Evolutionary conservation across 2,113 vertebrate species (phyloP), one percentile per base, ranked within the genome.

Genomic region (Oenanthe melanoleuca): DNA sequence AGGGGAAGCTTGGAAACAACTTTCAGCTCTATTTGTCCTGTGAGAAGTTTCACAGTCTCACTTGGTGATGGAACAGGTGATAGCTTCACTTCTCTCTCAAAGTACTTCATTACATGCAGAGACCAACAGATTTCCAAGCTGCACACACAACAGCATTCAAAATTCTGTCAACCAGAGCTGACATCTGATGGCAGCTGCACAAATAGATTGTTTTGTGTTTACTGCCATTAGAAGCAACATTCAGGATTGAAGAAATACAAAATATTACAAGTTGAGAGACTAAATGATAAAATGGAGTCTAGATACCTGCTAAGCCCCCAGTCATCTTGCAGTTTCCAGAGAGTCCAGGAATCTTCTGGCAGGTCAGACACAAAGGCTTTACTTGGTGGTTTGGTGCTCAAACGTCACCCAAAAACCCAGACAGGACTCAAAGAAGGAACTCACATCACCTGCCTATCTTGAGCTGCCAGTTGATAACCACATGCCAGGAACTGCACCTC

Each of bases 1-100:
- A 72, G n/a, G 75, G 42, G 55, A 91, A 95, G 82, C 28, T 70
- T 64, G 77, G 78, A 86, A 87, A 67, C 71, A 85, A 89, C 60
- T 63, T 83, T 53, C 42, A 80, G 22, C 47, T 88, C 67, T 65
- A 45, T 70, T 75, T 73, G 64, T 85, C 24, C 80, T 78, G 40
- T 6, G 57, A 66, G 44, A 45, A 59, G 64, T 50, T 88, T 55
- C 22, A 9, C 16, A 29, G 56, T 28, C 25, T 70, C 29, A 52
- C 65, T 65, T 24, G 44, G 40, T 55, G 63, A 33, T 28, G 26
- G 16, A 56, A 25, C 6, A 70, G 47, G 33, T 52, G 61, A 59
- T 3, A 52, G 26, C 49, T 74, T 28, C 49, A 44, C 47, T 73
- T 89, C 18, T 55, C 59, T 75, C 74, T 70, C 38, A 66, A 5